These are phyloP conservation scores for Eptesicus fuscus DNA, from an alignment of 2,113 vertebrate genomes.

Conservation along the genomic window DNA sequence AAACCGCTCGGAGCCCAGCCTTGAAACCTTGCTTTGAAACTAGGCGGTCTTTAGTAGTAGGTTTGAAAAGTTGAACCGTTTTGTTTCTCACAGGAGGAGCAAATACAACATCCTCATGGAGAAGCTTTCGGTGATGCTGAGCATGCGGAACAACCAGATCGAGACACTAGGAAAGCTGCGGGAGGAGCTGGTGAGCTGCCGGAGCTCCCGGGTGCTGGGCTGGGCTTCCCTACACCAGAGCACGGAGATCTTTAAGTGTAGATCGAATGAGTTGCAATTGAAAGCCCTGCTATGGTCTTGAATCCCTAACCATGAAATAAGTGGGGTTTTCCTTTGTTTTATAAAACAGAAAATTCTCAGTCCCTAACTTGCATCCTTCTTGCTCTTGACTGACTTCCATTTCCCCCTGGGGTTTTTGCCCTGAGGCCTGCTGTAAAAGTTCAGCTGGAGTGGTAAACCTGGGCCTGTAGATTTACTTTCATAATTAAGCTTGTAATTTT, in stretches of 20 bases:
- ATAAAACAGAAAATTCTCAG: background rate
- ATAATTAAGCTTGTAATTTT: background rate
- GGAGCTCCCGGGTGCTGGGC: background rate
- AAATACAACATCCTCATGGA: slow-evolving; percentile 97
- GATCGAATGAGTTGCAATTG: background rate
- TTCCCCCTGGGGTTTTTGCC: background rate
- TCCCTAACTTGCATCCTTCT: background rate
- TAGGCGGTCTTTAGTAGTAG: background rate
- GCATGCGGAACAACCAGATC: slow-evolving; percentile 80
- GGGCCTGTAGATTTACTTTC: background rate
- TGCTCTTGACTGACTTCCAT: background rate
- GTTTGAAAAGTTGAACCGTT: background rate
- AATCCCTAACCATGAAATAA: background rate
- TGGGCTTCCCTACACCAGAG: fast-evolving
- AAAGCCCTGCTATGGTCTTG: background rate
- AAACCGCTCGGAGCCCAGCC: background rate
- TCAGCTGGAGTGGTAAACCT: background rate
- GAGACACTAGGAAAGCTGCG: slow-evolving; percentile 84
- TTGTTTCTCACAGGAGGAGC: slow-evolving; percentile 84
- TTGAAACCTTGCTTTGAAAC: background rate
- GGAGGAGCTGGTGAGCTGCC: slow-evolving; percentile 88
- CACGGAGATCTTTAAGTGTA: background rate
- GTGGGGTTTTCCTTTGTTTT: background rate
- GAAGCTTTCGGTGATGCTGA: slow-evolving; percentile 86
- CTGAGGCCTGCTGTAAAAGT: background rate